A percentile compares a stretch with the other conserved stretches of the same genome.
Conservation (phyloP, 2,113 vertebrate genomes). For the Plectropomus leopardus region DNA sequence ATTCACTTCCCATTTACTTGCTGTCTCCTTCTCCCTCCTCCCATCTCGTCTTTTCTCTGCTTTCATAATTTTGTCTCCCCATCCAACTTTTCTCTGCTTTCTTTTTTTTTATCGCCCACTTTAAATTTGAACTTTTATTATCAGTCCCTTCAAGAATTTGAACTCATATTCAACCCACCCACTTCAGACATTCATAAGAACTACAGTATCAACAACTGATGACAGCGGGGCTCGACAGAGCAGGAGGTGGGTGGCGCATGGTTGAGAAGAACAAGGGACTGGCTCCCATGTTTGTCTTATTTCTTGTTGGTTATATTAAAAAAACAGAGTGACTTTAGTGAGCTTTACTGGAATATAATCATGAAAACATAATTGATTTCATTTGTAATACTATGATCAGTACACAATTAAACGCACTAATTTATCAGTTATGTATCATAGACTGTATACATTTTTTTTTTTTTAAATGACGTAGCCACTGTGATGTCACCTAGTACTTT, state of each 20-base stretch:
- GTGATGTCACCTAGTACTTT: no score
- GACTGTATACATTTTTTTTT: no score
- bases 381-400: not conserved
- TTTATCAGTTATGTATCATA: no score
- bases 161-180: constrained; percentile 37
- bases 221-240: not conserved
- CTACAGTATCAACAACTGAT: constrained; percentile 1
- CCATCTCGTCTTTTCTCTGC: constrained; percentile 25
- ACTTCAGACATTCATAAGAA: not conserved
- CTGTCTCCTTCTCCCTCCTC: not conserved
- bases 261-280: not conserved
- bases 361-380: not conserved
- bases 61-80: constrained; percentile 8
- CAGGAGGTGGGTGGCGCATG: not conserved
- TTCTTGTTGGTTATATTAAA: not conserved
- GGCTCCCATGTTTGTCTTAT: not conserved
- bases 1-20: constrained; percentile 1
- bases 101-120: constrained; percentile 34
- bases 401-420: not conserved
- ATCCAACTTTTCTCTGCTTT: not conserved
- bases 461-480: no score
- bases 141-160: constrained; percentile 13
- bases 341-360: not conserved
- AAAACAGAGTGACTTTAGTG: not conserved
- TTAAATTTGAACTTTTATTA: constrained; percentile 21